A percentile compares a stretch with the other conserved stretches of the same genome.
phyloP scores from a whole-genome alignment of 2,797 vertebrate genomes.

The Pristis pectinata region DNA sequence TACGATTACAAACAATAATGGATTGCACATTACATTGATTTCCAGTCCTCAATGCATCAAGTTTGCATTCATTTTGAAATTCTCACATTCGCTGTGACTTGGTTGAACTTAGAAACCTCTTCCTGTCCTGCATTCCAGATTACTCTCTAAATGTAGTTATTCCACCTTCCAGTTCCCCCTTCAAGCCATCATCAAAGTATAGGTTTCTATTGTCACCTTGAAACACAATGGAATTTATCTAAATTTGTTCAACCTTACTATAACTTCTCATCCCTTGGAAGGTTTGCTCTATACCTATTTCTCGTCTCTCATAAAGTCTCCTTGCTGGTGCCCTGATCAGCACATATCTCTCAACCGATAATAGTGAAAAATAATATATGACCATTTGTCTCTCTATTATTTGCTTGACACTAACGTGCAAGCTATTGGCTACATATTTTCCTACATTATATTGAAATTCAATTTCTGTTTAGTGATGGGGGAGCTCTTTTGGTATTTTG shows the following conservation, averaged over 20 bases:
- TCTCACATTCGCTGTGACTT: too few relatives aligned
- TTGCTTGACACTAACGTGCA: neutral
- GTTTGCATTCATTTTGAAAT: neutral
- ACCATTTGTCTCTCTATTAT: neutral
- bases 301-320: neutral
- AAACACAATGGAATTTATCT: neutral
- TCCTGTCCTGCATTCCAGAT: slow-evolving; percentile 23
- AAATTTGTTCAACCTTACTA: neutral
- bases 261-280: neutral
- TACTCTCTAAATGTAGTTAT: neutral
- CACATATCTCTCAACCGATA: neutral
- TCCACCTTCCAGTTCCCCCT: neutral
- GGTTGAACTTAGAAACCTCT: neutral
- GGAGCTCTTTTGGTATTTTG: too few relatives aligned
- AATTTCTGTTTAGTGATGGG: too few relatives aligned
- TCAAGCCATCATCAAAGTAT: neutral
- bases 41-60: neutral
- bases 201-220: neutral
- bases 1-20: neutral
- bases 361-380: neutral
- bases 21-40: neutral
- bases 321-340: neutral
- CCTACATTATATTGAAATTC: neutral
- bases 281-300: neutral
- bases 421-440: neutral